These are phyloP conservation scores for Yponomeuta plumbellus DNA, from an alignment of 2,888 invertebrate genomes.

Conservation along the genomic window DNA sequence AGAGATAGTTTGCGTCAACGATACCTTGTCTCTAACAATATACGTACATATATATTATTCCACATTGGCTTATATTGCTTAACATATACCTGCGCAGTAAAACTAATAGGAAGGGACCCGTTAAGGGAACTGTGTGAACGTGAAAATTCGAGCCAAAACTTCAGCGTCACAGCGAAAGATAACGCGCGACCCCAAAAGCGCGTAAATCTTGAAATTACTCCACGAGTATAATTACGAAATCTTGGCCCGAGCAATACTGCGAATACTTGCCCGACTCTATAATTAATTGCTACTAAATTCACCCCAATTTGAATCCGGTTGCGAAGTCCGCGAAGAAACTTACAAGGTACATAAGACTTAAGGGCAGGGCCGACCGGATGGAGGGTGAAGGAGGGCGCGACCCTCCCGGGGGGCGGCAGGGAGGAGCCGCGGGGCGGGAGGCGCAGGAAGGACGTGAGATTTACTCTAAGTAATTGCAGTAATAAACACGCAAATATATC, in stretches of 20 bases:
- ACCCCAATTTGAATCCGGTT: constrained; percentile 76
- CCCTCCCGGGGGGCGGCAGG: constrained; percentile 48
- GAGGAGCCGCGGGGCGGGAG: constrained; percentile 37
- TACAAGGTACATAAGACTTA: constrained; percentile 76
- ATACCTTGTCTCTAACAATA: too few species aligned
- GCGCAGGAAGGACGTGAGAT: constrained; percentile 75
- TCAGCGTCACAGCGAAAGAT: constrained; percentile 4
- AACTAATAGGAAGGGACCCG: neutral
- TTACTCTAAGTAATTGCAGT: constrained; percentile 78
- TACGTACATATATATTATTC: too few species aligned
- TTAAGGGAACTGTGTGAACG: neutral
- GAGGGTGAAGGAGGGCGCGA: constrained; percentile 71
- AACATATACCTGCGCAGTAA: too few species aligned
- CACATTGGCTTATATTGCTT: too few species aligned
- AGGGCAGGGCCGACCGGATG: constrained; percentile 74
- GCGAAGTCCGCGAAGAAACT: constrained; percentile 75
- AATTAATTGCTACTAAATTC: constrained; percentile 78
- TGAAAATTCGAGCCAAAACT: neutral
- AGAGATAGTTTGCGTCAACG: too few species aligned
- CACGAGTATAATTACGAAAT: constrained; percentile 53
- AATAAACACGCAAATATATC: constrained; percentile 78
- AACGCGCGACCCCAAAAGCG: constrained; percentile 9
- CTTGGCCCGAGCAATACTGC: constrained; percentile 55
- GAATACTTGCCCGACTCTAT: constrained; percentile 67
- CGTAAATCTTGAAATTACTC: constrained; percentile 22